Percentiles rank a stretch among this genome's conserved stretches.
These are phyloP conservation scores for Drosophila recens DNA, from an alignment of 2,888 invertebrate species.

Conservation along the genomic window DNA sequence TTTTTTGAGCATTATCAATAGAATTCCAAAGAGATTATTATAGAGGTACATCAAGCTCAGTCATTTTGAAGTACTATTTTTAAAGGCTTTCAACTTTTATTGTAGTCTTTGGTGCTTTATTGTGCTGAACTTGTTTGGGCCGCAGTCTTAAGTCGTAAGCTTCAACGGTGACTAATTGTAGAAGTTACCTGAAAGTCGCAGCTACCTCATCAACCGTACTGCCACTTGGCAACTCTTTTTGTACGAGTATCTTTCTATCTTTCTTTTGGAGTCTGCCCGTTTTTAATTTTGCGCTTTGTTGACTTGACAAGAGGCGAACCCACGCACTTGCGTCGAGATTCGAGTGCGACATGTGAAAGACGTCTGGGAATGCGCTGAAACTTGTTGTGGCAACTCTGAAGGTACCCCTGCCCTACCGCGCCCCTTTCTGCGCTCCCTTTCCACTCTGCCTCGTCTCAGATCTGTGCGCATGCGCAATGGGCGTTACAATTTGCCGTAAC, in stretches of 20 bases:
- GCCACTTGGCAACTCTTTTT: conserved; percentile 27
- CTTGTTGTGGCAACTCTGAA: conserved; percentile 17
- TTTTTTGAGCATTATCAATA: conserved; percentile 9
- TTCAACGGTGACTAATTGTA: conserved; percentile 74
- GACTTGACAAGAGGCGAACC: conserved; percentile 48
- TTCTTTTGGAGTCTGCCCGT: conserved; percentile 6
- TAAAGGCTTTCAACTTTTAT: conserved; percentile 18
- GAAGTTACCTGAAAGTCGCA: conserved; percentile 39
- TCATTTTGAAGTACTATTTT: conserved; percentile 20
- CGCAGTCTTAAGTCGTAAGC: conserved; percentile 20
- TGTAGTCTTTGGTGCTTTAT: conserved; percentile 30
- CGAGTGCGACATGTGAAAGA: conserved; percentile 34
- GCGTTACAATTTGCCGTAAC: conserved; percentile 74
- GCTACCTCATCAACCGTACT: conserved; percentile 37
- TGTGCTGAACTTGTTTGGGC: conserved; percentile 29
- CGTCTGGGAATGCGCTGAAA: conserved; percentile 44
- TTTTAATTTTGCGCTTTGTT: conserved; percentile 44
- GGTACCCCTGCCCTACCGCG: neutral
- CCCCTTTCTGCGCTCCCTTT: neutral
- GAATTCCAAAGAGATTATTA: conserved; percentile 19
- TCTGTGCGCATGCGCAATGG: conserved; percentile 73
- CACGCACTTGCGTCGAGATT: conserved; percentile 46
- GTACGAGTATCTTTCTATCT: conserved; percentile 18
- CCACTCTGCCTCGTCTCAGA: conserved; percentile 41
- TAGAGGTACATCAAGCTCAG: conserved; percentile 21